phyloP scores from a whole-genome alignment of 2,113 vertebrate species.

The Felis chaus region DNA sequence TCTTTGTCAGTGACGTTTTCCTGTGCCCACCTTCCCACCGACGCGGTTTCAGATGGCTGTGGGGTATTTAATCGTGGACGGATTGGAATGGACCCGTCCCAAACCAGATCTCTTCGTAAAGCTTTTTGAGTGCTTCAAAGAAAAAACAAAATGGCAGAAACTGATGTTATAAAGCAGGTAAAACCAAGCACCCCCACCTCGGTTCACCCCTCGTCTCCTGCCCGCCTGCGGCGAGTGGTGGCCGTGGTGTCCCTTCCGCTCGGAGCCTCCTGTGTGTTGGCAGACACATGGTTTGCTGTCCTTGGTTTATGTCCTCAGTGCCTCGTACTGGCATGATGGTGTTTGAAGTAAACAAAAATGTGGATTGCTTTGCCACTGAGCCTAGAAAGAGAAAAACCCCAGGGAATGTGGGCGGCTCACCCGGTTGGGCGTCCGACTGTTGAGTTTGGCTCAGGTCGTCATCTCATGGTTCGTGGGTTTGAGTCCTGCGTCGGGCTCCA shows the following conservation, averaged over 20 bases:
- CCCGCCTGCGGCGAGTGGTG: fast-evolving
- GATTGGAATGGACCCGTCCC: neutral
- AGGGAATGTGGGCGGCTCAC: too few species aligned
- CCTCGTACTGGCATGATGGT: neutral
- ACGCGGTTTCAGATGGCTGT: neutral
- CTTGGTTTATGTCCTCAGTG: neutral
- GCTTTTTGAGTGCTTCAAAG: neutral
- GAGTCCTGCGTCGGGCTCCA: too few species aligned
- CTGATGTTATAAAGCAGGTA: neutral
- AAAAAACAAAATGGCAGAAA: neutral
- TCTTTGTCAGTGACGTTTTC: neutral
- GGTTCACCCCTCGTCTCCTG: neutral
- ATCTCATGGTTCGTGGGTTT: too few species aligned
- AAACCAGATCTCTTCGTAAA: neutral
- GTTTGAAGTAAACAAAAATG: neutral
- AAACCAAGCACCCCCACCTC: neutral
- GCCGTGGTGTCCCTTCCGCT: fast-evolving
- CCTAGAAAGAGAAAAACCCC: neutral
- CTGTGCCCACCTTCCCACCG: neutral
- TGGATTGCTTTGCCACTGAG: neutral
- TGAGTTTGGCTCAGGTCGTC: too few species aligned
- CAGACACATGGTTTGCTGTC: fast-evolving
- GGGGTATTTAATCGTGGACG: neutral
- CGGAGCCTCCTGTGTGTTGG: fast-evolving
- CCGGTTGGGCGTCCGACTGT: too few species aligned